Evolutionary conservation across 2,113 vertebrate species (phyloP), one percentile per base, ranked within the genome.

Genomic region (Pterocles orientalis): DNA sequence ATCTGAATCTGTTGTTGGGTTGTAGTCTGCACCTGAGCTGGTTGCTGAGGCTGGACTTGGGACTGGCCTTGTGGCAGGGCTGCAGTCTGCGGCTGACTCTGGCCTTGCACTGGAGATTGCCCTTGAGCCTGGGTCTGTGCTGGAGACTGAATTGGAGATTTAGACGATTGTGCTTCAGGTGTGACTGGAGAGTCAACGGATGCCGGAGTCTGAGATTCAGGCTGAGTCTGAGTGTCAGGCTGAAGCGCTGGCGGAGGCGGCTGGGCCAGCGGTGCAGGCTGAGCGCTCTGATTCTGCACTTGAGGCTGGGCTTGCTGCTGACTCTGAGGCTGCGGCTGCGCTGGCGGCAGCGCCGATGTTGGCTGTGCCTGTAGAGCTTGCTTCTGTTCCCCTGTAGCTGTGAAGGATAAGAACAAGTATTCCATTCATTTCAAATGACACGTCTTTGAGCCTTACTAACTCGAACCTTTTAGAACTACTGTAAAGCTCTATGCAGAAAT

Each of bases 61-160:
- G 96, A 97, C 94, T 97, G 97, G 96, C 97, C 97, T 84, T 98
- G 97, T 68, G 97, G 84, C 85, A 94, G 98, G 58, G 86, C 12
- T 48, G 86, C 73, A 66, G 97, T 82, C 93, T 94, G 97, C 33
- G 95, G 78, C 79, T 97, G 98, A 47, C 94, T 97, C 29, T 94
- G 96, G 86, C 83, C 97, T 53, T 97, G 96, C 48, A 71, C 92
- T 79, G 97, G 95, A 95, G 97, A 93, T 53, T 95, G 97, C 88
- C 97, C 98, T 79, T 97, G 98, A 47, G 97, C 94, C 96, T 98
- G 98, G 90, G 97, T 97, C 95, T 98, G 98, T 39, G 98, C 94
- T 64, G 97, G 97, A 92, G 96, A 96, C 90, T 97, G 98, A 73
- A 82, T 92, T 18, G 97, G 98, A 85, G 98, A 95, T 51, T 97